Evolutionary conservation across 1,140 invertebrate genomes (phyloP), one percentile per base, ranked within the genome.

Genomic region (Heterodera schachtii): DNA sequence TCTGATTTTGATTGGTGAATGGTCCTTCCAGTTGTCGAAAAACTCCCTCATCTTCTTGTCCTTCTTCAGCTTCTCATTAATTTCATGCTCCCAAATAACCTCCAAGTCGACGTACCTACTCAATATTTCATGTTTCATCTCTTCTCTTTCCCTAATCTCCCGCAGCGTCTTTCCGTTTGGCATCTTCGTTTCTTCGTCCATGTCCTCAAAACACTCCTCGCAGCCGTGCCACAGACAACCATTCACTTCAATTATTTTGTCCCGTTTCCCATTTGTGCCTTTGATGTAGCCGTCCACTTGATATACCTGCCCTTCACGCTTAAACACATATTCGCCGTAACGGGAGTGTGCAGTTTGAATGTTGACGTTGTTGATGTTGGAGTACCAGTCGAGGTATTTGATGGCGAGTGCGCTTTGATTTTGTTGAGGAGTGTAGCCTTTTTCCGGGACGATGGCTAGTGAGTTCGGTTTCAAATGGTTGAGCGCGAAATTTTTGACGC

Each of bases 321-420:
- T 57, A 11, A 52, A 52, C 49, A 52, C 49, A 52, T 52, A 52
- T 19, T 76, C 75, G 4, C 75, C 67, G 41, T 77, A n/a, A 3
- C 46, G 43, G 47, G 73, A 46, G 52, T 74, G 8, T 5, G 73
- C 73, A 5, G 73, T 74, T 44, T 70, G 67, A 2, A 60, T 70
- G 16, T 73, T 46, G n/a, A 77, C 75, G 1, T 70, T 75, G 19
- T 77, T 77, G n/a, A 76, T 43, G 16, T 74, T 16, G 70, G 70
- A 52, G 71, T 66, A 77, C 75, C 75, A 77, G 57, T 77, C 67
- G n/a, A 77, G 31, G 9, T 66, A 77, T 70, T 77, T 77, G 7
- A 77, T 8, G 57, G 75, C 75, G 7, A 77, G n/a, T 60, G 44
- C 75, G 21, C 75, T 77, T 73, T 77, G 75, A 60, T 76, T 77